phyloP scores from a whole-genome alignment of 2,113 vertebrate genomes.

The Clinocottus analis region DNA sequence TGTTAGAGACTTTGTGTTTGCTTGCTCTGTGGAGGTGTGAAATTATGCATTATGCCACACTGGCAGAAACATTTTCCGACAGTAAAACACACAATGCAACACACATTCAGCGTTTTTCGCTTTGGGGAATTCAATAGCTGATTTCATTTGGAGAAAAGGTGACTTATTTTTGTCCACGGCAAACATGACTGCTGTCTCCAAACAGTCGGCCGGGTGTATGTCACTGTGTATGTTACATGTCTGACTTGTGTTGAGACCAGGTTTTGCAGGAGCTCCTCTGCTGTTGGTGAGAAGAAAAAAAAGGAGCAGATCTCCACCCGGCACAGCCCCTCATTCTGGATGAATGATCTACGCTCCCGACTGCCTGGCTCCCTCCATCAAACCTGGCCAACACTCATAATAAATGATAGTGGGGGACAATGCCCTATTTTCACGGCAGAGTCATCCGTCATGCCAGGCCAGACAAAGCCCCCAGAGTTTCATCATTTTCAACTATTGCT shows the following conservation, averaged over 20 bases:
- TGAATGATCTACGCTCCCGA: constrained; percentile 80
- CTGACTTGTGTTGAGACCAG: constrained; percentile 18
- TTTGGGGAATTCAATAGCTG: constrained; percentile 5
- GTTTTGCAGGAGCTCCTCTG: constrained; percentile 43
- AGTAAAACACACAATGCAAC: constrained; percentile 16
- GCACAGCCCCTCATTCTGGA: constrained; percentile 70
- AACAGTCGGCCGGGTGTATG: constrained; percentile 9
- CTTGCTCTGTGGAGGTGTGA: constrained; percentile 18
- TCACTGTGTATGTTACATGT: background rate
- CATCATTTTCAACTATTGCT: constrained; percentile 82
- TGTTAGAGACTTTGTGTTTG: constrained; percentile 9
- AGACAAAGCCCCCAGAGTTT: constrained; percentile 81
- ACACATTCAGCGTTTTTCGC: constrained; percentile 1
- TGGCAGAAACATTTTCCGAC: constrained; percentile 13
- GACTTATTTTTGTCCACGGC: constrained; percentile 12
- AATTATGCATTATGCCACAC: constrained; percentile 21
- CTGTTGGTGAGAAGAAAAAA: constrained; percentile 33
- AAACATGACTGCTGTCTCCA: constrained; percentile 1
- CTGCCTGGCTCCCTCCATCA: constrained; percentile 80
- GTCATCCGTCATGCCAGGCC: constrained; percentile 83
- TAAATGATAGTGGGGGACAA: constrained; percentile 86
- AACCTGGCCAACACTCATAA: constrained; percentile 83
- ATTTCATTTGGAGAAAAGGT: background rate
- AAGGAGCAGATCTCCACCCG: constrained; percentile 57
- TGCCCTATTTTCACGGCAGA: constrained; percentile 83